Conservation (phyloP, 2,888 invertebrate species). For the Caenorhabditis sp. region DNA sequence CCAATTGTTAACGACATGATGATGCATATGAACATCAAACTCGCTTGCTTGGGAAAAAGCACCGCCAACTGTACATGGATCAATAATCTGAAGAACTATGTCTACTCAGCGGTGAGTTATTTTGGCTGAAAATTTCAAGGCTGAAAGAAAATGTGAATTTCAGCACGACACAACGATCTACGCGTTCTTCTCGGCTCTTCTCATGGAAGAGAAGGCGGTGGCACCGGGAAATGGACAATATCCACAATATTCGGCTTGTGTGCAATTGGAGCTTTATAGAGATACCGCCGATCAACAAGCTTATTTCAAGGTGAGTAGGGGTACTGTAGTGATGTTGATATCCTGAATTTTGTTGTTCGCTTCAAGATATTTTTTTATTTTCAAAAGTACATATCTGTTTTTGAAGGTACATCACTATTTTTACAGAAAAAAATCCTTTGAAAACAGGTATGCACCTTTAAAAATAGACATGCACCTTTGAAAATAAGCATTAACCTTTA, state of each 20-base stretch:
- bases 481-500: neutral
- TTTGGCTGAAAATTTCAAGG: no score
- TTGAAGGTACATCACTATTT: no score
- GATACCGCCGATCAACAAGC: constrained; percentile 27
- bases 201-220: constrained; percentile 36
- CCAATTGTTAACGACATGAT: constrained; percentile 49
- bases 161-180: no score
- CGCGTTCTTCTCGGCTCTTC: constrained; percentile 38
- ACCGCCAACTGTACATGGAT: constrained; percentile 46
- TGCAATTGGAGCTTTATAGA: constrained; percentile 47
- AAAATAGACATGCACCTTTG: neutral
- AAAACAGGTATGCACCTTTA: no score
- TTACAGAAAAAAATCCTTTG: no score
- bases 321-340: neutral
- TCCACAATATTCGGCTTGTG: constrained; percentile 52
- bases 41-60: constrained; percentile 23
- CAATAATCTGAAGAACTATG: constrained; percentile 47
- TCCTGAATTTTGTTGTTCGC: no score
- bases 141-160: no score
- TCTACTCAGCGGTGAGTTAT: constrained; percentile 52
- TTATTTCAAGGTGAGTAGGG: constrained; percentile 45
- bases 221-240: constrained; percentile 44
- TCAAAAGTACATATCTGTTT: neutral
- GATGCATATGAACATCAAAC: constrained; percentile 50
- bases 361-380: neutral